Evolutionary conservation across 2,888 invertebrate genomes (phyloP), one percentile per base, ranked within the genome.

Genomic region (Seira sanloemensis): DNA sequence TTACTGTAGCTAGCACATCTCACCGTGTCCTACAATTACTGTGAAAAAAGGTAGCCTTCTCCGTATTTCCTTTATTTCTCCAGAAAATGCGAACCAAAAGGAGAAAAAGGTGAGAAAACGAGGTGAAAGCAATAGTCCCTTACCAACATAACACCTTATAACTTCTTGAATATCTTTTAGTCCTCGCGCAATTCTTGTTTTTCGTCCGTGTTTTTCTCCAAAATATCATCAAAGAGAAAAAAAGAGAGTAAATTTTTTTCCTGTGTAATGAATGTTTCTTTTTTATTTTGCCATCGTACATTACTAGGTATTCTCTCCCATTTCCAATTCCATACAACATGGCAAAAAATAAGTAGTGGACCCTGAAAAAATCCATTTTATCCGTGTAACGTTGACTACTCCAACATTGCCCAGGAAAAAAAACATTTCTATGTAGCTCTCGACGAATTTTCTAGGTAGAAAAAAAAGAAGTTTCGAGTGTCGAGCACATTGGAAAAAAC

Each of bases 1-100:
- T 81, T 81, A 81, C 81, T 71, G 37, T n/a, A 16, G 19, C 74
- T 76, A 75, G 37, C 37, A 37, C 37, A 37, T 37, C 37, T 7
- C 37, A 37, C 12, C 37, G 12, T 12, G 12, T 12, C 37, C 4
- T 37, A 7, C 37, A 4, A 37, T 7, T 12, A 4, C 37, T 7
- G 37, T 12, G 5, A 37, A 4, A 4, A 58, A 12, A 58, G 58
- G n/a, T 58, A 5, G 4, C 12, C n/a, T n/a, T n/a, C n/a, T 4
- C 58, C n/a, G 7, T 12, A 58, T 2, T 7, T 18, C n/a, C n/a
- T 18, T n/a, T 9, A 18, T 18, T 58, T 58, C 12, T 37, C n/a
- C n/a, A 58, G n/a, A 37, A 37, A n/a, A n/a, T n/a, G n/a, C n/a
- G n/a, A n/a, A n/a, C n/a, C n/a, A 12, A 37, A 37, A 37, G 37